Evolutionary conservation across 2,113 vertebrate species (phyloP).

Genomic region (Apodemus sylvaticus): DNA sequence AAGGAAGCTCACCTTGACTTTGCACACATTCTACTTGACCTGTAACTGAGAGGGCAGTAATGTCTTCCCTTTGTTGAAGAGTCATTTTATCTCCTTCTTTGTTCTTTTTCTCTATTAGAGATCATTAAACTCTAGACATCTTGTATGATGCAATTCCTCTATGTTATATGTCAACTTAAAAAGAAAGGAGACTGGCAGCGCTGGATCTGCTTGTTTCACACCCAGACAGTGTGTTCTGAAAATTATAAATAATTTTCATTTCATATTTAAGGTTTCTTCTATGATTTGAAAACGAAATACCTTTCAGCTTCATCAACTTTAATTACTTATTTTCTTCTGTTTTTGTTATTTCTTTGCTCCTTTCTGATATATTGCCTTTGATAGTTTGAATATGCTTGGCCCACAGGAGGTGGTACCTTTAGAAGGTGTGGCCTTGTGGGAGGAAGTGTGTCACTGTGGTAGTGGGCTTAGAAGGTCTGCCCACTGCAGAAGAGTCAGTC

Average conservation of each 20-base stretch:
- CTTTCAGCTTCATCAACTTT: conserved; percentile 13
- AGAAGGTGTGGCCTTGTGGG: too few species aligned
- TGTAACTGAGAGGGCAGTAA: neutral
- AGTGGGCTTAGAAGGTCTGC: too few species aligned
- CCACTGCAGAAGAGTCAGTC: too few species aligned
- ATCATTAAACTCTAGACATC: neutral
- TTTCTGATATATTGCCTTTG: neutral
- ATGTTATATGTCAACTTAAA: neutral
- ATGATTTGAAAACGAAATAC: conserved; percentile 2
- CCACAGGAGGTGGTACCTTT: too few species aligned
- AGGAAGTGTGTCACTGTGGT: too few species aligned
- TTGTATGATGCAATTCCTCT: conserved; percentile 31
- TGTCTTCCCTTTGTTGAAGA: neutral
- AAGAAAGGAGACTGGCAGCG: neutral
- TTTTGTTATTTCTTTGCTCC: neutral
- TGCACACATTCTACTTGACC: neutral
- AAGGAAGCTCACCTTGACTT: neutral
- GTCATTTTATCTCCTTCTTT: neutral
- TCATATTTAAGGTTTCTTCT: neutral
- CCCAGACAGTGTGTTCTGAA: neutral
- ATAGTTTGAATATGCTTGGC: too few species aligned
- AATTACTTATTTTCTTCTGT: neutral
- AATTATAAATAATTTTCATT: neutral
- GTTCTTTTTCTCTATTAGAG: neutral
- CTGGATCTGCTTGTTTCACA: neutral